These are phyloP conservation scores for Allobates femoralis DNA, from an alignment of 2,797 vertebrate species.

Conservation along the genomic window DNA sequence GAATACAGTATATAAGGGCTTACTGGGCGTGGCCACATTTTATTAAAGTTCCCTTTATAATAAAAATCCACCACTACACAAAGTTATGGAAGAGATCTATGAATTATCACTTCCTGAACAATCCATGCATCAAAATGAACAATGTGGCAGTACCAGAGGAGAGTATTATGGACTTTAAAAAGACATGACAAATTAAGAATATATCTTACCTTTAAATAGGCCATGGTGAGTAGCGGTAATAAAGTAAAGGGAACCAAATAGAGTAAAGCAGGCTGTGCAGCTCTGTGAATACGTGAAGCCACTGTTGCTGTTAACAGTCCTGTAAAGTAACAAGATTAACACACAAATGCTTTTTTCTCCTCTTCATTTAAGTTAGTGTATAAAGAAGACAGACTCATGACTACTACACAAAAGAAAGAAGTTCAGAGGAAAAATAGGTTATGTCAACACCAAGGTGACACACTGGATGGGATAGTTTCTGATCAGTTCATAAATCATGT, in stretches of 20 bases:
- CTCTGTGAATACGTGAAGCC: conserved; percentile 97
- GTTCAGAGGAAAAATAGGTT: neutral
- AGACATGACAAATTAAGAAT: neutral
- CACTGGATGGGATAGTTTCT: neutral
- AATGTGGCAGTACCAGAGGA: neutral
- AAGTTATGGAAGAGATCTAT: neutral
- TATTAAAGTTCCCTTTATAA: no score
- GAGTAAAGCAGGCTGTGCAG: conserved; percentile 96
- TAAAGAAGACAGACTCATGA: neutral
- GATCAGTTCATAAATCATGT: neutral
- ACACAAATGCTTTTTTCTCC: neutral
- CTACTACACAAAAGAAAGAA: neutral
- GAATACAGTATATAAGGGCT: no score
- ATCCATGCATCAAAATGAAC: neutral
- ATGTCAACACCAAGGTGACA: neutral
- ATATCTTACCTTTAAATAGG: conserved; percentile 95
- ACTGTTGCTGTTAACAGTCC: conserved; percentile 97
- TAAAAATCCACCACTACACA: neutral
- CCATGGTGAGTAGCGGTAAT: conserved; percentile 99
- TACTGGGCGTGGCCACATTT: no score
- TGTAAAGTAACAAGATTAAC: conserved; percentile 28
- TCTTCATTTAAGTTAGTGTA: neutral
- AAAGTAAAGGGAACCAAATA: conserved; percentile 99
- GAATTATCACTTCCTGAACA: neutral
- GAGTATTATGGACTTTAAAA: neutral